Base-by-base conservation (phyloP, 2,113 vertebrate genomes). In the Athene cunicularia region DNA sequence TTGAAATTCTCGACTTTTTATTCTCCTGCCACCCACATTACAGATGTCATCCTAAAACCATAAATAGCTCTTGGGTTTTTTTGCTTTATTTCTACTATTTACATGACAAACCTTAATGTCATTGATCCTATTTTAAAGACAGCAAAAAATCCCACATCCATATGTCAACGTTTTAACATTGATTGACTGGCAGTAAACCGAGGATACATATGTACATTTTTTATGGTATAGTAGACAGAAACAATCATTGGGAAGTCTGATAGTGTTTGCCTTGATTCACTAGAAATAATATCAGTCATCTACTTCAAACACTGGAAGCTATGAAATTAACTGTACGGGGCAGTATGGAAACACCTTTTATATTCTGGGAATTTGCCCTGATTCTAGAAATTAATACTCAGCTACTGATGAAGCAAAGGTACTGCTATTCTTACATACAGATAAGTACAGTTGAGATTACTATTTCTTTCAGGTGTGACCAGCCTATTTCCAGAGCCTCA, bases 1-100 rank as follows among this genome's bases (percentile, higher is more conserved):
- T 32, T 55, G 70, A 95, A 89, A 86, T 73, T 94, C 96, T 98
- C 97, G 88, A 11, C 95, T 88, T 96, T 60, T 93, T 88, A 91
- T 76, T 95, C 82, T 84, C 22, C 45, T 70, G 74, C 94, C 94
- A 72, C 96, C 96, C 96, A 97, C 96, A 26, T 62, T 84, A 86
- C 95, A 97, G 95, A 97, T 97, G 96, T 88, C 97, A 92, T 75
- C 60, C 88, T 73, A 81, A 95, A 93, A 28, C 53, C 95, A 88
- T 50, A 88, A 68, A 82, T 93, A 86, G 58, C 74, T 95, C 39
- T 86, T 60, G 14, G 19, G 2, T 19, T 80, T 96, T 96, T 96
- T 94, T 94, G 87, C 77, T 92, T 90, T 94, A 88, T 94, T 95
- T 95, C 86, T 56, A 91, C 80, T 95, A 82, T 96, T 96, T 97